These are phyloP conservation scores for Lasaia peninsularis DNA, from an alignment of 1,140 invertebrate genomes.

Conservation along the genomic window DNA sequence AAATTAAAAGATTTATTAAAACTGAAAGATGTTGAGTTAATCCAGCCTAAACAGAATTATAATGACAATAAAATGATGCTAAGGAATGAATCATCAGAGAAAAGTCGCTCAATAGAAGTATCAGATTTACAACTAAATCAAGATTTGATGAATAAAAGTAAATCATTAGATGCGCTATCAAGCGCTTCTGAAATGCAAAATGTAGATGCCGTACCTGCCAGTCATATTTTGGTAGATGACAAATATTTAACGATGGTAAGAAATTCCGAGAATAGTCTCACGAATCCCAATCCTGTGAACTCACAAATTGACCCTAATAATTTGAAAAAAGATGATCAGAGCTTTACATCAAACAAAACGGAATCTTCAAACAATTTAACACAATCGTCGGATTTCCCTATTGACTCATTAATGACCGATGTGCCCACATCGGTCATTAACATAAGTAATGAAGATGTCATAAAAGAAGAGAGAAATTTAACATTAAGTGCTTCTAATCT, in stretches of 20 bases:
- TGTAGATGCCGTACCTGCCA: background rate
- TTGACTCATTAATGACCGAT: no score
- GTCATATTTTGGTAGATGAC: background rate
- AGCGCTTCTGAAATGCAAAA: constrained; percentile 13
- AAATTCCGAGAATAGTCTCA: no score
- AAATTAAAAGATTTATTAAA: constrained; percentile 28
- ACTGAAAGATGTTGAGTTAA: constrained; percentile 30
- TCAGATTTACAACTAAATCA: background rate
- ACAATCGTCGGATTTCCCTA: no score
- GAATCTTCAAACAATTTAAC: no score
- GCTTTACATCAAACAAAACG: constrained; percentile 2
- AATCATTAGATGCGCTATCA: background rate
- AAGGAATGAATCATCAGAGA: background rate
- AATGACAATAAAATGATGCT: background rate
- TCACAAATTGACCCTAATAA: no score
- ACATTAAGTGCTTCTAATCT: no score
- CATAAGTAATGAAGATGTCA: no score
- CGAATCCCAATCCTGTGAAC: background rate
- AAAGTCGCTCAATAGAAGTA: background rate
- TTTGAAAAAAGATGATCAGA: no score
- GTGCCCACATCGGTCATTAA: no score
- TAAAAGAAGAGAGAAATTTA: no score
- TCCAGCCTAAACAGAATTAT: constrained; percentile 16
- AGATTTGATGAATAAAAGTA: background rate
- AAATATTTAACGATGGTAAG: no score